Percentiles rank a stretch among this genome's conserved stretches.
Conservation (phyloP, 2,888 invertebrate genomes). For the Thalpophila matura region DNA sequence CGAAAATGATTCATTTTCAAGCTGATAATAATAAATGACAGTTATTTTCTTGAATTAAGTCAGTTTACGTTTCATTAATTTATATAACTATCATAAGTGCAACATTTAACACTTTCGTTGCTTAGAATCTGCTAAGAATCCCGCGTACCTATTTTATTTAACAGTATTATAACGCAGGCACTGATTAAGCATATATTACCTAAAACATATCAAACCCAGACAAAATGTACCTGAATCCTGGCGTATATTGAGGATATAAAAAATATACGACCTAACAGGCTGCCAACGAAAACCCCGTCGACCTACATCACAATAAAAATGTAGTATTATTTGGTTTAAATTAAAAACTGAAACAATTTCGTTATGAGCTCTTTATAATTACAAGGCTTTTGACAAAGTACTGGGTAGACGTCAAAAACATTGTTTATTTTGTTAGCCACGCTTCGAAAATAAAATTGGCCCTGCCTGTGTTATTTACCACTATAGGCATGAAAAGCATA, state of each 20-base stretch:
- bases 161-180: slow-evolving; percentile 1
- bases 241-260: slow-evolving; percentile 30
- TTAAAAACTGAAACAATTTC: slow-evolving; percentile 54
- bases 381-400: slow-evolving; percentile 34
- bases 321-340: slow-evolving; percentile 26
- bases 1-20: too few relatives aligned
- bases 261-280: slow-evolving; percentile 34
- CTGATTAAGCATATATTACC: slow-evolving; percentile 20
- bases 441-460: background rate
- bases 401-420: background rate
- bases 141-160: background rate
- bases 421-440: slow-evolving; percentile 11
- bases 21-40: too few relatives aligned
- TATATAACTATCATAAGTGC: too few relatives aligned
- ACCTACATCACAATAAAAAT: slow-evolving; percentile 38
- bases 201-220: slow-evolving; percentile 37
- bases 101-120: background rate
- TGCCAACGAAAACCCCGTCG: slow-evolving; percentile 15
- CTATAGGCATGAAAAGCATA: too few relatives aligned
- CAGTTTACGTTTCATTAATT: too few relatives aligned
- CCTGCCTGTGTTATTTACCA: background rate
- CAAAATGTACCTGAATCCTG: slow-evolving; percentile 27
- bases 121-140: background rate
- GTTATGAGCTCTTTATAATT: slow-evolving; percentile 44
- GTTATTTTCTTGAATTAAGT: too few relatives aligned